Percentiles rank a stretch among this genome's conserved stretches.
These are phyloP conservation scores for Lathronympha strigana DNA, from an alignment of 2,888 invertebrate genomes.

Conservation along the genomic window DNA sequence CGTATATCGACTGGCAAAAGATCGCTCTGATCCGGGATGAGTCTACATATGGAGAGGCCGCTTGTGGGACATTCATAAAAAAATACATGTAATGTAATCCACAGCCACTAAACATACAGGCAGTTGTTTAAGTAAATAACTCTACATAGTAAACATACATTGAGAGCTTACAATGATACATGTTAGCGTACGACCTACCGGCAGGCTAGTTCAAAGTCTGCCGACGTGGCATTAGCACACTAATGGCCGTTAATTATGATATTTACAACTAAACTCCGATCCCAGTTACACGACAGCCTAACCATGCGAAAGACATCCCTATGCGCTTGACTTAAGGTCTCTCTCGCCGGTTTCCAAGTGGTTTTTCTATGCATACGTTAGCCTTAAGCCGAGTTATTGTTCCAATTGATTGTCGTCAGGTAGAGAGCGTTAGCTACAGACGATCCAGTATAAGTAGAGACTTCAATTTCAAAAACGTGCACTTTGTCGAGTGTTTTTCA, in stretches of 20 bases:
- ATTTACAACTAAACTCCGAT: conserved; percentile 75
- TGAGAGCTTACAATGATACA: background rate
- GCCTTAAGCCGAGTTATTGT: conserved; percentile 57
- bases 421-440: background rate
- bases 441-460: background rate
- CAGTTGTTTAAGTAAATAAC: conserved; percentile 6
- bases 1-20: too few species aligned
- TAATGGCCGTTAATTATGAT: conserved; percentile 82
- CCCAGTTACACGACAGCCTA: conserved; percentile 60
- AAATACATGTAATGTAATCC: background rate
- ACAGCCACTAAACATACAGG: background rate
- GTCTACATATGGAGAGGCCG: too few species aligned
- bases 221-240: conserved; percentile 76
- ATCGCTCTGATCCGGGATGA: too few species aligned
- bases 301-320: background rate
- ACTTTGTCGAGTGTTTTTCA: too few species aligned
- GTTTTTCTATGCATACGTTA: conserved; percentile 24
- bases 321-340: background rate
- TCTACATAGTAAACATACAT: background rate
- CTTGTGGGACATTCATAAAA: too few species aligned
- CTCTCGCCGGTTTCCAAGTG: background rate
- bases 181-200: conserved; percentile 1
- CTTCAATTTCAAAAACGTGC: background rate
- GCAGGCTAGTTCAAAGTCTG: conserved; percentile 67
- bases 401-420: background rate